phyloP scores from a whole-genome alignment of 2,888 invertebrate species.

The Lasioglossum morio region DNA sequence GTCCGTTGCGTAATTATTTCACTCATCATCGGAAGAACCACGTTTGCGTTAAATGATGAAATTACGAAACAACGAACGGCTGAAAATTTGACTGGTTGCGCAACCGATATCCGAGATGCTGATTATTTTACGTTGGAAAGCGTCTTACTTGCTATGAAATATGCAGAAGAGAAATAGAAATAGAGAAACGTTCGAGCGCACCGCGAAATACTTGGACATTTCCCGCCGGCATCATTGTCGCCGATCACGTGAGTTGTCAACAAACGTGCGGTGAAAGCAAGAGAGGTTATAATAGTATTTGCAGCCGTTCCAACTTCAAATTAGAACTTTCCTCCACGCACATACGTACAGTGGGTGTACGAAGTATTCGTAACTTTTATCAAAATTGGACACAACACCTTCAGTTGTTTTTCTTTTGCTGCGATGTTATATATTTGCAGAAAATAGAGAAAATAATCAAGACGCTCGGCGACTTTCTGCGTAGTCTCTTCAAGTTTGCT shows the following conservation, averaged over 20 bases:
- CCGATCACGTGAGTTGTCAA: conserved; percentile 51
- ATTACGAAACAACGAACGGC: not conserved
- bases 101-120: not conserved
- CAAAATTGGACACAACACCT: too few relatives aligned
- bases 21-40: not conserved
- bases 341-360: too few relatives aligned
- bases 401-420: too few relatives aligned
- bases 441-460: too few relatives aligned
- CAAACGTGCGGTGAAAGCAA: conserved; percentile 55
- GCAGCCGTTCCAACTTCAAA: not conserved
- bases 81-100: not conserved
- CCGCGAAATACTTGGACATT: conserved; percentile 39
- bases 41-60: not conserved
- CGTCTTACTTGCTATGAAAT: not conserved
- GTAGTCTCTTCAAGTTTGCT: too few relatives aligned
- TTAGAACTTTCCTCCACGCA: not conserved
- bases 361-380: too few relatives aligned
- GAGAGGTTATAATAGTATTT: conserved; percentile 21
- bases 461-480: too few relatives aligned
- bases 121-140: conserved; percentile 13
- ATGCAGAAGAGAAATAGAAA: not conserved
- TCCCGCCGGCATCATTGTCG: conserved; percentile 33
- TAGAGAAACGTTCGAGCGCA: conserved; percentile 24
- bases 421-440: too few relatives aligned
- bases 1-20: conserved; percentile 31